Conservation (phyloP, 2,113 vertebrate species). For the Stegostoma tigrinum region DNA sequence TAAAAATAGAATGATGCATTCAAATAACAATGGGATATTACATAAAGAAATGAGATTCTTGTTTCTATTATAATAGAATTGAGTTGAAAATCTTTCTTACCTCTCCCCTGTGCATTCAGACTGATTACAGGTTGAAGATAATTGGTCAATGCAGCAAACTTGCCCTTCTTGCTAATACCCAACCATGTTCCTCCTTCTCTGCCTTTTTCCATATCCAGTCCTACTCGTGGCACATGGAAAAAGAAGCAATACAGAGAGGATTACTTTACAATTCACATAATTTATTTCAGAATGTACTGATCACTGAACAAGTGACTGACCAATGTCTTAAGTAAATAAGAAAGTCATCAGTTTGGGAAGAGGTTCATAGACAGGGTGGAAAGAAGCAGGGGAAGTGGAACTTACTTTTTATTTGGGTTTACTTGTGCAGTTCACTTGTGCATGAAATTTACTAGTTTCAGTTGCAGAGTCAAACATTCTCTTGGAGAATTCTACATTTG, state of each 20-base stretch:
- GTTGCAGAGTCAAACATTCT: not conserved
- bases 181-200: slow-evolving; percentile 93
- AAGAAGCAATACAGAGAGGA: not conserved
- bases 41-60: not conserved
- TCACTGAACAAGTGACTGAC: not conserved
- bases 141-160: slow-evolving; percentile 85
- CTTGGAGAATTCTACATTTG: not conserved
- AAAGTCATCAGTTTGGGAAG: not conserved
- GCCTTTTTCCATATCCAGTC: slow-evolving; percentile 84
- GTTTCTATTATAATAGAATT: not conserved
- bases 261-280: not conserved
- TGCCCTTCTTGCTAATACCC: slow-evolving; percentile 82
- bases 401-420: not conserved
- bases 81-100: slow-evolving; percentile 48
- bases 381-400: not conserved
- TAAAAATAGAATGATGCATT: not conserved
- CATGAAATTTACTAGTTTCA: not conserved
- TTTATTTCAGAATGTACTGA: not conserved
- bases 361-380: not conserved
- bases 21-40: not conserved
- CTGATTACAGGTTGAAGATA: slow-evolving; percentile 74
- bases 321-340: not conserved
- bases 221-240: slow-evolving; percentile 49
- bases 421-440: not conserved
- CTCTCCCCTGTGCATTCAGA: slow-evolving; percentile 75